Conservation (phyloP, 2,888 invertebrate species). For the Cosmorhoe ocellata region DNA sequence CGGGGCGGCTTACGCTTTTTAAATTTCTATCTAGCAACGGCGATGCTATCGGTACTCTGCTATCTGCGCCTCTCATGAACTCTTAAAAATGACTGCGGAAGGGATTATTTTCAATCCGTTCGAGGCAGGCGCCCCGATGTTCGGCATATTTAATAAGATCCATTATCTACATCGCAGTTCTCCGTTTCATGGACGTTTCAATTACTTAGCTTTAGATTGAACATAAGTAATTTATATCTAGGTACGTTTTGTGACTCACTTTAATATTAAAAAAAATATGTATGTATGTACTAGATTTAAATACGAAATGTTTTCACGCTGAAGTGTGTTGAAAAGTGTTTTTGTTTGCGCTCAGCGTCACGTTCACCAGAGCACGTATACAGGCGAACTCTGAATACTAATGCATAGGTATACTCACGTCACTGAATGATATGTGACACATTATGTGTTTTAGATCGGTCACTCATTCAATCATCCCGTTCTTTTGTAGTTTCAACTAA, state of each 20-base stretch:
- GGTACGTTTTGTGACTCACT: neutral
- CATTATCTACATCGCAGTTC: slow-evolving; percentile 64
- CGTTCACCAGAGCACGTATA: slow-evolving; percentile 60
- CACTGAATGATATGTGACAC: slow-evolving; percentile 28
- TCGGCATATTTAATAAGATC: slow-evolving; percentile 71
- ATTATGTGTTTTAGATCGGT: neutral
- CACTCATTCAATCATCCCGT: neutral
- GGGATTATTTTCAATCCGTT: slow-evolving; percentile 71
- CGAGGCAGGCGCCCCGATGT: slow-evolving; percentile 51
- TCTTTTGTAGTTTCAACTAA: too few relatives aligned
- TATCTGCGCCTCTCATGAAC: slow-evolving; percentile 49
- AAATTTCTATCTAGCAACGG: slow-evolving; percentile 56
- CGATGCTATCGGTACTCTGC: slow-evolving; percentile 56
- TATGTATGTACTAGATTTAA: too few relatives aligned
- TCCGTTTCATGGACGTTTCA: slow-evolving; percentile 61
- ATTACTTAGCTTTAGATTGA: slow-evolving; percentile 56
- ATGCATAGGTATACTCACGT: slow-evolving; percentile 41
- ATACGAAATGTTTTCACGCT: slow-evolving; percentile 8
- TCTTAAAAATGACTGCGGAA: slow-evolving; percentile 63
- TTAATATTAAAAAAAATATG: too few relatives aligned
- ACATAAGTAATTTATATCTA: slow-evolving; percentile 1
- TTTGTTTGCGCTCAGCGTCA: slow-evolving; percentile 64
- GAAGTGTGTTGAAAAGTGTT: slow-evolving; percentile 54
- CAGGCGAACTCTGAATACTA: slow-evolving; percentile 58
- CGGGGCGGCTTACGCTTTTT: slow-evolving; percentile 54